A percentile compares a stretch with the other conserved stretches of the same genome.
phyloP scores from a whole-genome alignment of 2,797 vertebrate species.

The Sebastes trivittatus region DNA sequence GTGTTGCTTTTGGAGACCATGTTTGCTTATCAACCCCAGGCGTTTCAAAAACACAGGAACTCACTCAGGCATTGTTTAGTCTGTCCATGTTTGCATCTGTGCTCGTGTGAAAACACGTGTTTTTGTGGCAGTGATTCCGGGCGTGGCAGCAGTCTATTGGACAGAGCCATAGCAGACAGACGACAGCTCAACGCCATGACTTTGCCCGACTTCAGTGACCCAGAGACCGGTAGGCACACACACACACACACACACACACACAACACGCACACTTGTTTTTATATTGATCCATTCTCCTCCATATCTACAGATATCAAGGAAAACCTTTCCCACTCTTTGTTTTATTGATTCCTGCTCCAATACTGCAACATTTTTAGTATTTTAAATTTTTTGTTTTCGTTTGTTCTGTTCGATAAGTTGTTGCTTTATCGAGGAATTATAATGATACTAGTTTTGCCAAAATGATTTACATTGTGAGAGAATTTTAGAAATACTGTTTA shows the following conservation, averaged over 20 bases:
- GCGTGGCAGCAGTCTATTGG: constrained; percentile 96
- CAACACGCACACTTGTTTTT: not conserved
- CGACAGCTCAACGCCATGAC: constrained; percentile 96
- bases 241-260: not conserved
- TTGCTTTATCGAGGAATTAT: not conserved
- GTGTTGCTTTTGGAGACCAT: not conserved
- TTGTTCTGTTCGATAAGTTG: not conserved
- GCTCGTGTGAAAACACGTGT: not conserved
- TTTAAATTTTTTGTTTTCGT: not conserved
- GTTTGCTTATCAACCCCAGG: not conserved
- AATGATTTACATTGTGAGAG: not conserved
- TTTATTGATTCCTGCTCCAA: not conserved
- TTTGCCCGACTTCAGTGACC: constrained; percentile 96
- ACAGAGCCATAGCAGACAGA: constrained; percentile 94
- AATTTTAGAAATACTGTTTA: not conserved
- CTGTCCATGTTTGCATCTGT: not conserved
- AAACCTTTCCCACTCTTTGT: not conserved
- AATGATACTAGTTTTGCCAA: not conserved
- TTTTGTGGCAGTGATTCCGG: constrained; percentile 90
- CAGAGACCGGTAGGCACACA: constrained; percentile 90
- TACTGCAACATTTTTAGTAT: not conserved
- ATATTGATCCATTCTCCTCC: not conserved
- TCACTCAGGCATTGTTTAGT: not conserved
- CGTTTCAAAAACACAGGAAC: not conserved
- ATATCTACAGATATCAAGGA: not conserved